Conservation (phyloP, 2,113 vertebrate species). For the Caranx ignobilis region DNA sequence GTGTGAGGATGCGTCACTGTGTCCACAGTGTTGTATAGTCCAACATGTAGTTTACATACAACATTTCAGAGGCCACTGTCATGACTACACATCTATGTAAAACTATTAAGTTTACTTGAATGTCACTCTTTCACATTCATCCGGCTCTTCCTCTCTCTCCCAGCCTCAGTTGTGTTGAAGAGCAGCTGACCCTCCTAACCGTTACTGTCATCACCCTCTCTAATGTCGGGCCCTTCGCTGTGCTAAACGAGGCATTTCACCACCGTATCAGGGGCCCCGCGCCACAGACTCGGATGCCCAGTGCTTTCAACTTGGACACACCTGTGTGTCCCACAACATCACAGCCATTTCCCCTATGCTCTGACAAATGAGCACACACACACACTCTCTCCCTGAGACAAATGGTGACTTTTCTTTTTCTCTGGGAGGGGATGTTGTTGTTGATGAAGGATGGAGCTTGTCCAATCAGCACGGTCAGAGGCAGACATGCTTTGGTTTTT, state of each 20-base stretch:
- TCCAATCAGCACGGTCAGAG: slow-evolving; percentile 16
- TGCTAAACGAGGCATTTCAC: slow-evolving; percentile 82
- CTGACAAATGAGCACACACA: slow-evolving; percentile 64
- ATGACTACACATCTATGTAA: no score
- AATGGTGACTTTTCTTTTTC: slow-evolving; percentile 42
- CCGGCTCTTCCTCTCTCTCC: background rate
- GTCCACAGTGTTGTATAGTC: background rate
- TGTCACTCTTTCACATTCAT: background rate
- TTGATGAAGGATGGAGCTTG: slow-evolving; percentile 40
- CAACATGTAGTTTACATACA: background rate
- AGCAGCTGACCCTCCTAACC: slow-evolving; percentile 59
- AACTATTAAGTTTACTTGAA: background rate
- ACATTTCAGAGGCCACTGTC: background rate
- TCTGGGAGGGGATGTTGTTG: slow-evolving; percentile 5
- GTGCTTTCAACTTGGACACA: slow-evolving; percentile 74
- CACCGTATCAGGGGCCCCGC: slow-evolving; percentile 50
- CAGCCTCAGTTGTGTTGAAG: slow-evolving; percentile 76
- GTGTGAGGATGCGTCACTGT: background rate
- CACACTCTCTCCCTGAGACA: slow-evolving; percentile 42
- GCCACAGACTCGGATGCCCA: slow-evolving; percentile 19
- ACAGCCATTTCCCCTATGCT: slow-evolving; percentile 71
- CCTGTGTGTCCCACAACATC: slow-evolving; percentile 81
- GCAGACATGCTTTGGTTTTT: slow-evolving; percentile 34
- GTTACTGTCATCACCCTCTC: slow-evolving; percentile 88
- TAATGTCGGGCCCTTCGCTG: slow-evolving; percentile 76